Evolutionary conservation across 2,113 vertebrate genomes (phyloP), one percentile per base, ranked within the genome.

Genomic region (Benitochromis conjunctus): DNA sequence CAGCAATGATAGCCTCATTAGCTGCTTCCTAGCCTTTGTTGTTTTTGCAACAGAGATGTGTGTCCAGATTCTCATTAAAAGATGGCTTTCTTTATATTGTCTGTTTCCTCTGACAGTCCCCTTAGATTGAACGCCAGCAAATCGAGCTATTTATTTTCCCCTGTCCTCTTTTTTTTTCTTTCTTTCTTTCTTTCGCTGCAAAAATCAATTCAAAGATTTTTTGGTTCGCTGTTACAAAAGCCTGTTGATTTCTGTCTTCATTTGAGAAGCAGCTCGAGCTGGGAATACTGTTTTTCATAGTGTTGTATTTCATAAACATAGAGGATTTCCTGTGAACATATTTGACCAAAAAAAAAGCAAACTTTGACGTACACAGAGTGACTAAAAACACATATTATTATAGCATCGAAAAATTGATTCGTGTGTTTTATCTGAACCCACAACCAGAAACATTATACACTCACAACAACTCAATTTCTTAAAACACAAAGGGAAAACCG

Each of bases 1-100:
- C 93, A 91, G 90, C 93, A 91, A 93, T 95, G 95, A 95, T 96
- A 95, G 93, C 94, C 95, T 96, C 95, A 96, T 96, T 96, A 96
- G 95, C 94, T 94, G 95, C 92, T 88, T 95, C 91, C 94, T 92
- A 91, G 91, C 91, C 90, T 94, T 95, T 96, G 95, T 95, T 95
- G 95, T 93, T 94, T 93, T 95, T 95, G 94, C 93, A 95, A 91
- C 94, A 93, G 93, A 92, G 93, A 94, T 95, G 94, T 94, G 94
- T 93, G 95, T 93, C 90, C 93, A 95, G 94, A 94, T 94, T 95
- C 95, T 96, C 94, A 95, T 96, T 96, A 95, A 95, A 95, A 89
- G 89, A 96, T 91, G 92, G 92, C 60, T 88, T 95, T 92, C 93
- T 95, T 94, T 93, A 92, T 93, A 86, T 92, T 90, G 88, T 90